Evolutionary conservation across 2,888 invertebrate species (phyloP).

Genomic region (Drosophila mimica): DNA sequence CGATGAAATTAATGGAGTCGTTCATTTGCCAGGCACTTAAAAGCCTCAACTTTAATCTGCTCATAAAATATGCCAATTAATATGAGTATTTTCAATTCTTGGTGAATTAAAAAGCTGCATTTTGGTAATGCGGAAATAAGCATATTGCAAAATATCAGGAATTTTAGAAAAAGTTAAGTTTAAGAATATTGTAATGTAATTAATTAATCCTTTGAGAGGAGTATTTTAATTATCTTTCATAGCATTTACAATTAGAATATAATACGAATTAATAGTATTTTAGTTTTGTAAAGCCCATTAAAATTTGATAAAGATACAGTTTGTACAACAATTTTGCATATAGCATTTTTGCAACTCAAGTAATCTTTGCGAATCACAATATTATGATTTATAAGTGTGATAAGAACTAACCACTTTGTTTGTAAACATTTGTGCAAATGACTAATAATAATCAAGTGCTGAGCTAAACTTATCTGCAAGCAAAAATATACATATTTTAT

Average conservation of each 20-base stretch:
- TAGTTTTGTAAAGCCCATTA: not conserved
- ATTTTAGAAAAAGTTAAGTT: not conserved
- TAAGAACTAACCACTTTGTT: conserved; percentile 6
- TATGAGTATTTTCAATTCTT: conserved; percentile 35
- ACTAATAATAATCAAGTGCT: conserved; percentile 22
- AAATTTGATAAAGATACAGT: not conserved
- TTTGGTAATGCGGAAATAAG: conserved; percentile 39
- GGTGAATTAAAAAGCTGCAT: conserved; percentile 32
- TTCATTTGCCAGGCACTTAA: conserved; percentile 21
- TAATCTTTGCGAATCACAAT: not conserved
- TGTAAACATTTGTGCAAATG: conserved; percentile 33
- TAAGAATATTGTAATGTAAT: not conserved
- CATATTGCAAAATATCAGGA: not conserved
- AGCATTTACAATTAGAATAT: not conserved
- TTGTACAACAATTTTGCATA: not conserved
- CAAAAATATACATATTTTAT: not conserved
- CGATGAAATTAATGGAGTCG: conserved; percentile 46
- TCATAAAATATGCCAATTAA: conserved; percentile 56
- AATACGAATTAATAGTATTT: not conserved
- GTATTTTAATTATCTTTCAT: not conserved
- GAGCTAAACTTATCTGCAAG: conserved; percentile 8
- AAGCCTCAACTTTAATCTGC: conserved; percentile 40
- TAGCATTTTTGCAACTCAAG: not conserved
- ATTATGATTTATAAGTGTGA: conserved; percentile 3
- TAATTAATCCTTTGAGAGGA: not conserved